A percentile compares a stretch with the other conserved stretches of the same genome.
phyloP scores from a whole-genome alignment of 2,888 invertebrate genomes.

The Therioaphis trifolii region DNA sequence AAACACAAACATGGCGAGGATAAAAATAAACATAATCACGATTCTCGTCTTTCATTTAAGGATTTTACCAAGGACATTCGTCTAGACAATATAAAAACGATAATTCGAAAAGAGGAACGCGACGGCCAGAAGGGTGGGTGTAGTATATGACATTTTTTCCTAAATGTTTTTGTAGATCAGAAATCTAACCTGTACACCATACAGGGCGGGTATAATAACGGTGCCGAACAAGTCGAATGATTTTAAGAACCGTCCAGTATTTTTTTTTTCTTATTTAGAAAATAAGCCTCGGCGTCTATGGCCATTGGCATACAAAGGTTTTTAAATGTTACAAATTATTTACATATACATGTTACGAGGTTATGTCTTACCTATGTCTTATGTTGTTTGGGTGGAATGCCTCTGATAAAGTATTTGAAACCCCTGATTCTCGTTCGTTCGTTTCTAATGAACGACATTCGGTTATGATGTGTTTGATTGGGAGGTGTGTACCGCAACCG shows the following conservation, averaged over 20 bases:
- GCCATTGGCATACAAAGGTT: too few relatives aligned
- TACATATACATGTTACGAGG: too few relatives aligned
- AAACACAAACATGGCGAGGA: conserved; percentile 23
- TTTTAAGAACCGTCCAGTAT: not conserved
- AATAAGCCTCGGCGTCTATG: too few relatives aligned
- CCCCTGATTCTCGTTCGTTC: too few relatives aligned
- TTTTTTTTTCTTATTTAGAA: too few relatives aligned
- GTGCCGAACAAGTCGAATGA: not conserved
- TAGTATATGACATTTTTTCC: conserved; percentile 45
- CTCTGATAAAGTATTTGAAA: too few relatives aligned
- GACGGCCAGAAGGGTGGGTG: not conserved
- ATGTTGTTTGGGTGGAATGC: too few relatives aligned
- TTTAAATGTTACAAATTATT: too few relatives aligned
- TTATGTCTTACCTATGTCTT: too few relatives aligned
- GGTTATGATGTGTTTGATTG: too few relatives aligned
- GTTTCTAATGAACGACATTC: too few relatives aligned
- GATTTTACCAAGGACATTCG: conserved; percentile 15
- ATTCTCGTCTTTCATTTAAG: conserved; percentile 22
- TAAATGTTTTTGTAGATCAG: conserved; percentile 48
- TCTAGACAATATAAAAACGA: conserved; percentile 47
- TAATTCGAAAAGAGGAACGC: not conserved
- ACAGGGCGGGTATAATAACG: not conserved
- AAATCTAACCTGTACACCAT: conserved; percentile 15
- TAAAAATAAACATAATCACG: conserved; percentile 6
- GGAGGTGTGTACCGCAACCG: too few relatives aligned